Percentiles rank a stretch among this genome's conserved stretches.
phyloP scores from a whole-genome alignment of 2,797 vertebrate species.

The Sparidentex hasta region DNA sequence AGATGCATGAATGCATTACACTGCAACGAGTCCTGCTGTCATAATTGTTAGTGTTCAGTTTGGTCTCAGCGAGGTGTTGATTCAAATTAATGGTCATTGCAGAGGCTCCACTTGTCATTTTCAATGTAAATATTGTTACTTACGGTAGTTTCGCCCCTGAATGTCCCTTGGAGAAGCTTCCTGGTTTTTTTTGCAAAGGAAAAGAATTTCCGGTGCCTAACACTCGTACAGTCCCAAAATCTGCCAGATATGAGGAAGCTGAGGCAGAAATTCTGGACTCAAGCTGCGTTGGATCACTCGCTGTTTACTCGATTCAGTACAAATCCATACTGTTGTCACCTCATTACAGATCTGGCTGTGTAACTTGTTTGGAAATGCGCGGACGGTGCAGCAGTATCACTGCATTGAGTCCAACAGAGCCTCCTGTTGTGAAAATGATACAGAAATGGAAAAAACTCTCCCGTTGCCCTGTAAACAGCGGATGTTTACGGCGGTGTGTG shows the following conservation, averaged over 20 bases:
- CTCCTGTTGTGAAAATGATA: slow-evolving; percentile 20
- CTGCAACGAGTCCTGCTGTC: neutral
- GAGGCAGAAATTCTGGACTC: slow-evolving; percentile 15
- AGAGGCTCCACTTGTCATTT: neutral
- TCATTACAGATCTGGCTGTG: slow-evolving; percentile 44
- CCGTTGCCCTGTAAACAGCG: slow-evolving; percentile 12
- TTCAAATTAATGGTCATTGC: neutral
- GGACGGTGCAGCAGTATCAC: slow-evolving; percentile 3
- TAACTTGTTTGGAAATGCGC: slow-evolving; percentile 24
- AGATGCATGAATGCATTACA: neutral
- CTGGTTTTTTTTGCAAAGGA: neutral
- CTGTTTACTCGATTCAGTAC: slow-evolving; percentile 32
- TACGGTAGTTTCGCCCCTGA: neutral
- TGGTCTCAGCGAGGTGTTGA: neutral
- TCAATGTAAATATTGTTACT: neutral
- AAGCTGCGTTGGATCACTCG: slow-evolving; percentile 12
- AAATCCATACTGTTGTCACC: slow-evolving; percentile 50
- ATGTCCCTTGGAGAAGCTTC: neutral
- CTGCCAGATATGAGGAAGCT: neutral
- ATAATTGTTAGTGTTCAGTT: neutral
- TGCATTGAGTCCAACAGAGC: slow-evolving; percentile 15
- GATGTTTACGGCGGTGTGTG: neutral
- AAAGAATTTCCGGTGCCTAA: neutral
- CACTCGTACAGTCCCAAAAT: neutral
- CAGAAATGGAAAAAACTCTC: neutral